Evolutionary conservation across 2,113 vertebrate genomes (phyloP).

Genomic region (Grus americana): DNA sequence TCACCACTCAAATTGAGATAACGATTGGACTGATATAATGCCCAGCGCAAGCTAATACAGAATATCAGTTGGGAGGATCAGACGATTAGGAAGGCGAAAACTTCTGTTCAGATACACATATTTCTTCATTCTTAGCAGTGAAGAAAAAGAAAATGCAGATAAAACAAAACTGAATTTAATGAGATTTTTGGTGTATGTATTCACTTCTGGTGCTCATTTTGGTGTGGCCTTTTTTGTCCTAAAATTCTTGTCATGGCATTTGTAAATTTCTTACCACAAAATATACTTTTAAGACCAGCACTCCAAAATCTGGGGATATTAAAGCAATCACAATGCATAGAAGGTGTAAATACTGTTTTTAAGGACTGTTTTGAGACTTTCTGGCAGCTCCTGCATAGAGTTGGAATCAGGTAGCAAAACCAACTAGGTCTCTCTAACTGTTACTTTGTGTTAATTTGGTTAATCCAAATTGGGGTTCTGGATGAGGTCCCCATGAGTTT

Average conservation of each 20-base stretch:
- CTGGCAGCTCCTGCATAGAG: background rate
- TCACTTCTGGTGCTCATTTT: background rate
- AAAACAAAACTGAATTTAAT: background rate
- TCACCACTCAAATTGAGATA: background rate
- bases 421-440: background rate
- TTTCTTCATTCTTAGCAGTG: background rate
- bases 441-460: background rate
- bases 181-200: background rate
- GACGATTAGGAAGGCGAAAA: background rate
- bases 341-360: background rate
- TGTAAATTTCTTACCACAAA: background rate
- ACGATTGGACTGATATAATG: background rate
- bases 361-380: background rate
- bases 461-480: background rate
- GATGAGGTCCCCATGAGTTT: background rate
- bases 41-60: background rate
- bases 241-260: background rate
- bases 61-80: background rate
- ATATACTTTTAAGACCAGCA: background rate
- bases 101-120: background rate
- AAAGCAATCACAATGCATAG: background rate
- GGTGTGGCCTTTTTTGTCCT: rapidly evolving
- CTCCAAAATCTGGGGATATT: background rate
- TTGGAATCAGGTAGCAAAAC: background rate
- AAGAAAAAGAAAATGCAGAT: background rate